Conservation (phyloP, 2,888 invertebrate species). For the Scelioninae gen. 2 region DNA sequence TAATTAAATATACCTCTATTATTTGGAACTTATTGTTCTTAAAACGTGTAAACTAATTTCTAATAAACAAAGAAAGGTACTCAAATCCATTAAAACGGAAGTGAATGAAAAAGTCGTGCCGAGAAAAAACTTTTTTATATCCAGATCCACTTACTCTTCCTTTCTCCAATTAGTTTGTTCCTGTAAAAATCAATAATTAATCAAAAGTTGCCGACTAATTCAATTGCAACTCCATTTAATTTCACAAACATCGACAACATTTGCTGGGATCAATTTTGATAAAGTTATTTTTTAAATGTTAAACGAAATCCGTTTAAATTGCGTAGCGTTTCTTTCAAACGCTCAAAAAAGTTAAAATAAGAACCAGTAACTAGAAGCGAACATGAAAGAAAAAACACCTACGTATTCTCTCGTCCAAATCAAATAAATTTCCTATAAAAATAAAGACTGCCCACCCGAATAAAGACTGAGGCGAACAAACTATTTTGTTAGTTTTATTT, state of each 20-base stretch:
- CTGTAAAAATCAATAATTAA: conserved; percentile 29
- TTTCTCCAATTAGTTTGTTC: conserved; percentile 12
- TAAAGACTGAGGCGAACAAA: conserved; percentile 15
- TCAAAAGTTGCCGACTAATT: conserved; percentile 28
- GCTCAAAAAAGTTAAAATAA: conserved; percentile 8
- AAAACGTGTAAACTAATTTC: too few relatives aligned
- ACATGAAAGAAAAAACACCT: conserved; percentile 3
- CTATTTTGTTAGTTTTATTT: conserved; percentile 25
- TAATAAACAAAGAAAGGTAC: conserved; percentile 1
- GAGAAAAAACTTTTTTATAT: conserved; percentile 14
- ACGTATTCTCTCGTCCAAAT: conserved; percentile 6
- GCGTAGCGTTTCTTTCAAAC: conserved; percentile 13
- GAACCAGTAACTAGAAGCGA: background rate
- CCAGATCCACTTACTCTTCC: conserved; percentile 3
- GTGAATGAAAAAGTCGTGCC: conserved; percentile 5
- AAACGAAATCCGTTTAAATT: conserved; percentile 18
- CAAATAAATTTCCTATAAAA: conserved; percentile 30
- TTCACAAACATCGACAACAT: conserved; percentile 20
- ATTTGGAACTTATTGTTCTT: too few relatives aligned
- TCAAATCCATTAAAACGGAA: background rate
- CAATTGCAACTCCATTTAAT: conserved; percentile 24
- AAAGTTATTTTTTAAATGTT: conserved; percentile 15
- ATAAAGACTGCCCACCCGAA: conserved; percentile 11
- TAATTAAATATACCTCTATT: too few relatives aligned
- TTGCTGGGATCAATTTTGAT: conserved; percentile 22